Percentiles rank a stretch among this genome's conserved stretches.
phyloP scores from a whole-genome alignment of 2,797 vertebrate species.

The Melanotaenia trifasciata region DNA sequence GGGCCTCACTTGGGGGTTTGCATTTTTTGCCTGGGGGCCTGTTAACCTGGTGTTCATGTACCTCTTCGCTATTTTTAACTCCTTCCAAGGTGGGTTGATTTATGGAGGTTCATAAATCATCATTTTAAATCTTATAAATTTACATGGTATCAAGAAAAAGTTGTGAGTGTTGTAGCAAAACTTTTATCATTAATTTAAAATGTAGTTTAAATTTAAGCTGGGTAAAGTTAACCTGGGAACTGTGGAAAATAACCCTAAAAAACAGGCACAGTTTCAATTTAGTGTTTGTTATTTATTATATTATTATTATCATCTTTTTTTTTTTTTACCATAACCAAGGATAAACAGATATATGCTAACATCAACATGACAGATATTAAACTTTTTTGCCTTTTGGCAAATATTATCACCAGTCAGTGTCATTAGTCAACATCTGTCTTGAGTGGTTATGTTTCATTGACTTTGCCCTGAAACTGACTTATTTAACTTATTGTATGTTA shows the following conservation, averaged over 20 bases:
- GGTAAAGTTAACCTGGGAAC: background rate
- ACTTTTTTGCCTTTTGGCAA: no score
- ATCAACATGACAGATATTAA: no score
- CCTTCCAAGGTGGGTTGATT: conserved; percentile 89
- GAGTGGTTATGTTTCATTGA: no score
- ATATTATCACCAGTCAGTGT: no score
- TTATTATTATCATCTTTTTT: background rate
- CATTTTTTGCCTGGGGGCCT: conserved; percentile 94
- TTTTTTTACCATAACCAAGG: no score
- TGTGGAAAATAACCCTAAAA: background rate
- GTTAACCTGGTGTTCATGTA: conserved; percentile 92
- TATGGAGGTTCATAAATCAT: background rate
- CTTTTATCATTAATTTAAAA: background rate
- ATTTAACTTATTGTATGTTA: no score
- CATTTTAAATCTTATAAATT: background rate
- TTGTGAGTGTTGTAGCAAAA: background rate
- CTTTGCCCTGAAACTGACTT: no score
- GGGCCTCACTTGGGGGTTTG: conserved; percentile 98
- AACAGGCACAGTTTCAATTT: background rate
- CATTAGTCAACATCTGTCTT: no score
- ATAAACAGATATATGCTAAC: no score
- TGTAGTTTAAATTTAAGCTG: no score
- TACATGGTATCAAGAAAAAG: background rate
- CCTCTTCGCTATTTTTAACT: conserved; percentile 96
- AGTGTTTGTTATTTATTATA: background rate